These are phyloP conservation scores for Drosophila vallismaia DNA, from an alignment of 2,888 invertebrate species.

Conservation along the genomic window DNA sequence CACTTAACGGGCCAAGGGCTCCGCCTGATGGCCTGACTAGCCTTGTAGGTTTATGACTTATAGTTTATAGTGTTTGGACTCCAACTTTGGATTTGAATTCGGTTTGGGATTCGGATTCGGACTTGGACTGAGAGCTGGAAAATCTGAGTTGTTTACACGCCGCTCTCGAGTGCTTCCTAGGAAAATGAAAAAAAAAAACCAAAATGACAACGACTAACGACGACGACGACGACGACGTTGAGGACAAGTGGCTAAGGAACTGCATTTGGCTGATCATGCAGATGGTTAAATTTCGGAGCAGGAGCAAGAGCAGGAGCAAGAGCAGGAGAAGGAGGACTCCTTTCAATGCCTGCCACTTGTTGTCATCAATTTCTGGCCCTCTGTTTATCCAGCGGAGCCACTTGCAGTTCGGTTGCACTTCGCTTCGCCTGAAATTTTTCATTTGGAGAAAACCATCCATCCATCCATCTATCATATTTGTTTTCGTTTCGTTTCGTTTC, in stretches of 20 bases:
- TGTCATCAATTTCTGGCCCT: constrained; percentile 73
- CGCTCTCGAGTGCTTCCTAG: constrained; percentile 73
- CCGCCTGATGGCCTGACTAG: constrained; percentile 61
- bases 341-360: constrained; percentile 78
- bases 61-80: constrained; percentile 8
- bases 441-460: constrained; percentile 51
- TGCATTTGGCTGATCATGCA: constrained; percentile 75
- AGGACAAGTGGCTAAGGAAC: constrained; percentile 45
- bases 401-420: constrained; percentile 60
- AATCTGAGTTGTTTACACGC: constrained; percentile 72
- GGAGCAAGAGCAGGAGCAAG: constrained; percentile 37
- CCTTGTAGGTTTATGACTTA: constrained; percentile 56
- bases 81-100: constrained; percentile 1
- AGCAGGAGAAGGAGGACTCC: constrained; percentile 48
- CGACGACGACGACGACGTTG: not conserved
- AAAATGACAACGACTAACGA: constrained; percentile 12
- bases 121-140: constrained; percentile 27
- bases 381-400: constrained; percentile 49
- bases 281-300: constrained; percentile 29
- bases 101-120: not conserved
- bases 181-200: constrained; percentile 63
- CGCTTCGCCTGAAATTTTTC: constrained; percentile 58
- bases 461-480: constrained; percentile 56
- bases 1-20: constrained; percentile 66
- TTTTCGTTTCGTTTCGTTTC: constrained; percentile 58